Conservation (phyloP, 1,140 invertebrate species). For the Notospermus geniculatus region DNA sequence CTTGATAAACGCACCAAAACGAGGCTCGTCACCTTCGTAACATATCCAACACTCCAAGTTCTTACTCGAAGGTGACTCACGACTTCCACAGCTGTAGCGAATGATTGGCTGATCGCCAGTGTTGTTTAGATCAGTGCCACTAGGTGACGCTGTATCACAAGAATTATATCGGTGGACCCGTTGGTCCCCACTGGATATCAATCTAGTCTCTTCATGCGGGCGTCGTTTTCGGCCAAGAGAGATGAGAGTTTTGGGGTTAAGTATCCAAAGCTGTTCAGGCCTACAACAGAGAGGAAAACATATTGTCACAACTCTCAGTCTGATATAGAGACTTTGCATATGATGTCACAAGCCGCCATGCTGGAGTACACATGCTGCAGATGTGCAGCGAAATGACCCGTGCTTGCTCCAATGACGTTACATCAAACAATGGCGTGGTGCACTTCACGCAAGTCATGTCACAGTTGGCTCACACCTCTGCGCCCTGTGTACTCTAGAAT, state of each 20-base stretch:
- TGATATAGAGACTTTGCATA: constrained; percentile 8
- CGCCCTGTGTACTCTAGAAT: no score
- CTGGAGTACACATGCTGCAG: no score
- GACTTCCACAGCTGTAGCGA: constrained; percentile 5
- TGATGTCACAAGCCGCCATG: no score
- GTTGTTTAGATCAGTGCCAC: background rate
- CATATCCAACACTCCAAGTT: constrained; percentile 87
- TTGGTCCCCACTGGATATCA: background rate
- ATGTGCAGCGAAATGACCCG: no score
- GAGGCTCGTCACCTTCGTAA: constrained; percentile 77
- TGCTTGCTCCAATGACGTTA: no score
- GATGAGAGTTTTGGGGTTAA: constrained; percentile 81
- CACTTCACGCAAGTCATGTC: no score
- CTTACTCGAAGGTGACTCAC: constrained; percentile 7
- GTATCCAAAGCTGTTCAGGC: constrained; percentile 89
- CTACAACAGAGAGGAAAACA: constrained; percentile 43
- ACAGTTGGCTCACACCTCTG: no score
- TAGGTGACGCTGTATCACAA: background rate
- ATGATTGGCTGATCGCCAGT: background rate
- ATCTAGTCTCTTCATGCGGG: background rate
- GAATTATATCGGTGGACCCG: background rate
- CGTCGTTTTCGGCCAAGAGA: background rate
- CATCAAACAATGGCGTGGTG: no score
- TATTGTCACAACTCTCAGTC: no score
- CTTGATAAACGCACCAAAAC: constrained; percentile 77